Conservation (phyloP, 2,888 invertebrate species). For the Parasteatoda lunata region DNA sequence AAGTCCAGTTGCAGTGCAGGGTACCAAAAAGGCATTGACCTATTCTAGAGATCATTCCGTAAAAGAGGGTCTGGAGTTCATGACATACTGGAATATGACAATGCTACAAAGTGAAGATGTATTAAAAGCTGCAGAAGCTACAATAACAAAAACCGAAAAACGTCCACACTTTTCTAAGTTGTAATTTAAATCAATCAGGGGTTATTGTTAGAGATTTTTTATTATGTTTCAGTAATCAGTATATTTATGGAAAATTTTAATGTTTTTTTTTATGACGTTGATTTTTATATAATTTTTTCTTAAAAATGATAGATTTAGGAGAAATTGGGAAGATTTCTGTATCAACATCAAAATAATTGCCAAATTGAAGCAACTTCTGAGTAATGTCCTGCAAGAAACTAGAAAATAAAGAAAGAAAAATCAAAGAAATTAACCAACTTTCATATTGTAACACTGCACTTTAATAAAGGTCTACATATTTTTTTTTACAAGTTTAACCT, state of each 20-base stretch:
- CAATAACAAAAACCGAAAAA: slow-evolving; percentile 81
- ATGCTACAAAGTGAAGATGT: slow-evolving; percentile 77
- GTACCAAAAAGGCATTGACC: slow-evolving; percentile 87
- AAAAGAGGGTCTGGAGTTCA: slow-evolving; percentile 89
- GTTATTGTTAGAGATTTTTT: neutral
- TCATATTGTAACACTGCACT: no score
- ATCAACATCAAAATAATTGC: no score
- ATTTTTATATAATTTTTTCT: no score
- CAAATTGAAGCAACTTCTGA: no score
- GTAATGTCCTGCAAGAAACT: no score
- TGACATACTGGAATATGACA: slow-evolving; percentile 77
- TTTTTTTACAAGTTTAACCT: no score
- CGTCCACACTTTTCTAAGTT: slow-evolving; percentile 84
- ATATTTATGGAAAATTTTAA: neutral
- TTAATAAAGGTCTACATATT: no score
- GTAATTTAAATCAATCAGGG: slow-evolving; percentile 71
- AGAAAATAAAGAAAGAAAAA: no score
- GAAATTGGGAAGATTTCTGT: no score
- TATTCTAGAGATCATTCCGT: slow-evolving; percentile 92
- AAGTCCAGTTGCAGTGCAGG: slow-evolving; percentile 96
- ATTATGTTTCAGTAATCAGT: neutral
- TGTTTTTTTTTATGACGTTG: no score
- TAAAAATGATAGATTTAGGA: no score
- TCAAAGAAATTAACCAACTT: no score
- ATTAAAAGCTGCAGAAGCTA: slow-evolving; percentile 85